Evolutionary conservation across 2,113 vertebrate species (phyloP).

Genomic region (Phalacrocorax brasilianus): DNA sequence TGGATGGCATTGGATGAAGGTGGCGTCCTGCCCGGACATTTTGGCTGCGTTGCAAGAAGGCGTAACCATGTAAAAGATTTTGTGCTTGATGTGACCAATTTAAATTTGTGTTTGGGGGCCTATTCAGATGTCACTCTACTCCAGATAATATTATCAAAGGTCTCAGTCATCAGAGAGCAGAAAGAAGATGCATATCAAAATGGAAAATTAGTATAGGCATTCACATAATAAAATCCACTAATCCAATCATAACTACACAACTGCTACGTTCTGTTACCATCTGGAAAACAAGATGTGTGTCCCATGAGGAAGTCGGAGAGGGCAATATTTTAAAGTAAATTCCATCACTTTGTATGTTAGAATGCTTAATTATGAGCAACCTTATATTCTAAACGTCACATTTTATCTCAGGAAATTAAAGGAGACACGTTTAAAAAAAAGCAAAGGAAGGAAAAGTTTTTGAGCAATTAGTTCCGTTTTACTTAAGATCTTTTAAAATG

Average conservation of each 20-base stretch:
- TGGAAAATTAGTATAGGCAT: background rate
- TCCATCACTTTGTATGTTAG: constrained; percentile 16
- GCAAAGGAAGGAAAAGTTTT: constrained; percentile 45
- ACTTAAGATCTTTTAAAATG: background rate
- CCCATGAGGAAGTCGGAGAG: background rate
- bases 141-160: background rate
- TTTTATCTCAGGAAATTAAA: constrained; percentile 65
- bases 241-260: constrained; percentile 5
- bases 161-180: background rate
- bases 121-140: background rate
- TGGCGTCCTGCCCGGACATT: background rate
- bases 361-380: constrained; percentile 54
- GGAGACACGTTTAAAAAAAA: constrained; percentile 14
- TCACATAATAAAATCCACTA: constrained; percentile 15
- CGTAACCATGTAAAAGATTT: background rate
- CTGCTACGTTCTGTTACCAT: background rate
- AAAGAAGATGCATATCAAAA: background rate
- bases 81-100: background rate
- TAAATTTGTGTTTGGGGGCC: background rate
- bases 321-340: constrained; percentile 26
- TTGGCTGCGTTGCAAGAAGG: background rate
- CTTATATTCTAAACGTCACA: background rate
- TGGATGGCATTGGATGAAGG: background rate
- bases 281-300: background rate
- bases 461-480: constrained; percentile 36